A percentile compares a stretch with the other conserved stretches of the same genome.
Evolutionary conservation across 2,888 invertebrate species (phyloP).

Genomic region (Orchesellides sinensis): DNA sequence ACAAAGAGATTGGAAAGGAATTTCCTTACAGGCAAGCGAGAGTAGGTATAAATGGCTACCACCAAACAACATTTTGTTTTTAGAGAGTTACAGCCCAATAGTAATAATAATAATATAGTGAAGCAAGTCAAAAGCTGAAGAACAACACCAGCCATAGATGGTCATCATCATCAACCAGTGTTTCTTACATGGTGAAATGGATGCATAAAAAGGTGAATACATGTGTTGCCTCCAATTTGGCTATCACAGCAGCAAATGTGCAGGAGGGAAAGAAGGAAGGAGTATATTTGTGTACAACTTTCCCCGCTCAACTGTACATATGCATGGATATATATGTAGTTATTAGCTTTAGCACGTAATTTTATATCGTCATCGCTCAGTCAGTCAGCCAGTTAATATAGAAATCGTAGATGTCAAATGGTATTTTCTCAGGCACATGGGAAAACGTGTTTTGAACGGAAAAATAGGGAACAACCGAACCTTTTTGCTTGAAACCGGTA

Average conservation of each 20-base stretch:
- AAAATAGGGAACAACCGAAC: no score
- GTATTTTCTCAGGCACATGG: slow-evolving; percentile 25
- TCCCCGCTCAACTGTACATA: neutral
- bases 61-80: neutral
- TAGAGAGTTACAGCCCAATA: neutral
- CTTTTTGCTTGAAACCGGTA: no score
- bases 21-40: no score
- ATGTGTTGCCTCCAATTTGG: no score
- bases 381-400: slow-evolving; percentile 1
- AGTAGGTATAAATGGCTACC: no score
- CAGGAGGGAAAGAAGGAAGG: neutral
- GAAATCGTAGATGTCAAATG: slow-evolving; percentile 31
- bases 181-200: neutral
- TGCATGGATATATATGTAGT: neutral
- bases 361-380: neutral
- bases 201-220: neutral
- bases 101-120: neutral
- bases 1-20: slow-evolving; percentile 29
- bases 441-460: no score
- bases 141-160: neutral
- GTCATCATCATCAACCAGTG: neutral
- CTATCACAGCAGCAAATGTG: neutral
- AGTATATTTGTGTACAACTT: neutral
- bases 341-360: neutral
- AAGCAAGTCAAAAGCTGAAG: neutral